A percentile compares a stretch with the other conserved stretches of the same genome.
These are phyloP conservation scores for Lophura nycthemera DNA, from an alignment of 2,113 vertebrate genomes.

Conservation along the genomic window DNA sequence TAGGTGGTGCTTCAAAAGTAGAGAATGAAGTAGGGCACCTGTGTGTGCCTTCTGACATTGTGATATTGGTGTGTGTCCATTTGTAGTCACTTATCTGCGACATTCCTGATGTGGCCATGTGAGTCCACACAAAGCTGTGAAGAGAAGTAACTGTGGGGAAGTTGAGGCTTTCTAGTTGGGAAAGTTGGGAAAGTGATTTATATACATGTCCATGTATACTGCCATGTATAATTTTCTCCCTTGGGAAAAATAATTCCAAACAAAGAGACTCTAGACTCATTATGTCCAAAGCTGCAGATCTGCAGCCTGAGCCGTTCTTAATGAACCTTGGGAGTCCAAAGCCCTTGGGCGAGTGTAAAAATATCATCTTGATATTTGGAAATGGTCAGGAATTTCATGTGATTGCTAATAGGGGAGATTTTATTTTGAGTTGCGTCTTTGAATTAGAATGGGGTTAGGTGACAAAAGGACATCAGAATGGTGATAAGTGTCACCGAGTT, in stretches of 20 bases:
- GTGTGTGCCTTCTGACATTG: background rate
- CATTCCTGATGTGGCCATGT: background rate
- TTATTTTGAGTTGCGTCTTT: background rate
- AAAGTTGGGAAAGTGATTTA: background rate
- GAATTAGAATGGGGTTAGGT: background rate
- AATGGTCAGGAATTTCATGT: background rate
- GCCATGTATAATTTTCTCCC: background rate
- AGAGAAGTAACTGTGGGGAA: background rate
- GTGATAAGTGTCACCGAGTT: background rate
- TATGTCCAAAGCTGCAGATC: background rate
- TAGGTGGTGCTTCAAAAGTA: conserved; percentile 25
- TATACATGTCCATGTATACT: accelerated
- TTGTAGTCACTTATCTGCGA: background rate
- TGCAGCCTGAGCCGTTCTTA: background rate
- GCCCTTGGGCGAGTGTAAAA: background rate
- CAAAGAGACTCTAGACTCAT: background rate
- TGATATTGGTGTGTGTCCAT: background rate
- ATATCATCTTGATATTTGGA: background rate
- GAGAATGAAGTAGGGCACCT: background rate
- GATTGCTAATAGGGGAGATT: background rate
- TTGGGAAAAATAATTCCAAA: background rate
- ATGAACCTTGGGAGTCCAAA: background rate
- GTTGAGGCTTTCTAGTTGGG: background rate
- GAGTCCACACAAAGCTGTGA: background rate
- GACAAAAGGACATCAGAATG: background rate